Evolutionary conservation across 2,888 invertebrate genomes (phyloP), one percentile per base, ranked within the genome.

Genomic region (Synanthedon myopaeformis): DNA sequence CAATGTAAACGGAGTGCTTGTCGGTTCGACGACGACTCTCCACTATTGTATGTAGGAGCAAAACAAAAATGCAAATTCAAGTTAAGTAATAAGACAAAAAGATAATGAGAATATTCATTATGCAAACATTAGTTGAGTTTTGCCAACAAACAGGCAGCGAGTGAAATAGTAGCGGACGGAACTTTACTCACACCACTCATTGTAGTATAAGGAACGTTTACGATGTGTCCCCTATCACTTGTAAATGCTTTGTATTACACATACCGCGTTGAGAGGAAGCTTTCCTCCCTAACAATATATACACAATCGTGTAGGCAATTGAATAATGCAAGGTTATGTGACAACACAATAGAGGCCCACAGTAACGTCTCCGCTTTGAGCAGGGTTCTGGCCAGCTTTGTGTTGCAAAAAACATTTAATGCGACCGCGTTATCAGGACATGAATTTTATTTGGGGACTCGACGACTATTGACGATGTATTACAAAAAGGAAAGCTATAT

Each of bases 241-340:
- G 70, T 70, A 68, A 71, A 70, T 64, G 70, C 66, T 70, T 70
- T 74, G 70, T 68, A 62, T 63, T 61, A 63, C 65, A 70, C 62
- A 61, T 60, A 63, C 61, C 62, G 59, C 53, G 62, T 59, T 61
- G 58, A 59, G 59, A 61, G 59, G 57, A 61, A 61, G 53, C 57
- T 60, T 57, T 56, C 57, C 53, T 56, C 57, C 59, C 57, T 52
- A 54, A 55, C 59, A 61, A 64, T 66, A 64, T 60, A 64, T 66
- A 64, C 59, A 65, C 60, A 61, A 68, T 61, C 62, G 62, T 64
- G 65, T 66, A 65, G 64, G 64, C 72, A 69, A 74, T 73, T 74
- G 73, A 75, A 74, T 74, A 74, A 73, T 72, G 70, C 70, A 72
- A 61, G 61, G 64, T 59, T 59, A 60, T 66, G 63, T 63, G 62